Evolutionary conservation across 2,888 invertebrate genomes (phyloP).

Genomic region (Suillia variegata): DNA sequence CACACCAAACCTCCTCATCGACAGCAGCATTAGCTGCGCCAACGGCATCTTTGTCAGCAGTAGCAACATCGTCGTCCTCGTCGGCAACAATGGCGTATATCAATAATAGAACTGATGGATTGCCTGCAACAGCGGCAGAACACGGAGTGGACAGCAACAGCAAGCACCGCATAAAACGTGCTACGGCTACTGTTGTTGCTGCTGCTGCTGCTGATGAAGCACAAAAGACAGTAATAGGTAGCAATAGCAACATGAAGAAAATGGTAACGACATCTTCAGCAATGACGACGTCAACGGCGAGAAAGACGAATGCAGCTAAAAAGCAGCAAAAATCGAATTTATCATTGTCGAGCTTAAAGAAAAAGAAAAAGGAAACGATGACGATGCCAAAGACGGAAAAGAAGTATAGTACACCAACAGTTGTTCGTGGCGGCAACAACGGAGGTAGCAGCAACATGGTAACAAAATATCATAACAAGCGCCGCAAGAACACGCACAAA

Average conservation of each 20-base stretch:
- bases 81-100: slow-evolving; percentile 38
- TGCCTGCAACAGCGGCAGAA: slow-evolving; percentile 33
- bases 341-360: slow-evolving; percentile 51
- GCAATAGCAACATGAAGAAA: slow-evolving; percentile 23
- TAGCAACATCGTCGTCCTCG: slow-evolving; percentile 25
- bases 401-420: slow-evolving; percentile 25
- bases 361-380: neutral
- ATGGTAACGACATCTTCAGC: slow-evolving; percentile 1
- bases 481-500: slow-evolving; percentile 54
- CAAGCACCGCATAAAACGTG: slow-evolving; percentile 45
- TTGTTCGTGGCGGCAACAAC: slow-evolving; percentile 30
- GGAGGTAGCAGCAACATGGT: slow-evolving; percentile 39
- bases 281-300: too few relatives aligned
- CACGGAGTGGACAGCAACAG: slow-evolving; percentile 35
- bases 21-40: slow-evolving; percentile 5
- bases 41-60: slow-evolving; percentile 25
- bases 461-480: slow-evolving; percentile 53
- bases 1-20: too few relatives aligned
- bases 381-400: slow-evolving; percentile 22
- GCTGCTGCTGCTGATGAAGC: slow-evolving; percentile 18
- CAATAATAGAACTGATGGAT: slow-evolving; percentile 57
- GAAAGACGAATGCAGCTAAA: slow-evolving; percentile 24
- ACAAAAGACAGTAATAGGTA: slow-evolving; percentile 34
- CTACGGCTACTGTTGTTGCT: slow-evolving; percentile 18
- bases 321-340: slow-evolving; percentile 54